These are phyloP conservation scores for human (Homo sapiens) DNA, from an alignment of 2,113 vertebrate species.

Conservation along the genomic window GRCh38 chr18:76072501-76073000, in stretches of 20 bases:
- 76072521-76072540: background rate
- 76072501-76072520: no score
- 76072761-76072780: background rate
- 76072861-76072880: no score
- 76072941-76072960: background rate
- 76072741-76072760: background rate
- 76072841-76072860: background rate
- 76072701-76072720: background rate
- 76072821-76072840: background rate
- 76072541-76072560: background rate
- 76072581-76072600: background rate
- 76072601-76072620: rapidly evolving
- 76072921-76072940: background rate
- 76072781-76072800: background rate
- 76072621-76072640: background rate
- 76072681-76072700: background rate
- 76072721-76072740: background rate
- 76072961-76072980: background rate
- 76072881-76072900: background rate
- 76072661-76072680: background rate
- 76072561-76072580: background rate
- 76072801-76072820: background rate
- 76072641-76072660: background rate
- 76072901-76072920: background rate
- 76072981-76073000: no score